These are phyloP conservation scores for Isoperla grammatica DNA, from an alignment of 2,888 invertebrate genomes.

Conservation along the genomic window DNA sequence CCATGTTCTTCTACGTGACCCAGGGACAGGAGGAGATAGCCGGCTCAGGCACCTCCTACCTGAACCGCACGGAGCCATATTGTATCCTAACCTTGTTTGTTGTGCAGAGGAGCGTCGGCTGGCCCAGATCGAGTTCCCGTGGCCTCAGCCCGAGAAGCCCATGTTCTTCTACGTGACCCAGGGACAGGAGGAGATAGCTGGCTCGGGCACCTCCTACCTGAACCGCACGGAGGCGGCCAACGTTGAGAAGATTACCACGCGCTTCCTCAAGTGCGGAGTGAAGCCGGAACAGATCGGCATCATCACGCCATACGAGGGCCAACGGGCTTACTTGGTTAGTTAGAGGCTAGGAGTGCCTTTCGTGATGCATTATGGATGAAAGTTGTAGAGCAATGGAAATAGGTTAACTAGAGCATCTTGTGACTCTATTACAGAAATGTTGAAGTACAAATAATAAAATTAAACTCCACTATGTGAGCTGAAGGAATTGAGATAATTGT, in stretches of 20 bases:
- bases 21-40: constrained; percentile 99
- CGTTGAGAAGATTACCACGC: constrained; percentile 95
- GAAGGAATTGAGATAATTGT: too few relatives aligned
- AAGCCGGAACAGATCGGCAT: constrained; percentile 98
- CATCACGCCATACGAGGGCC: constrained; percentile 98
- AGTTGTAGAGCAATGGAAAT: too few relatives aligned
- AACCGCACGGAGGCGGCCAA: constrained; percentile 98
- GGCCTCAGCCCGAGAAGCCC: constrained; percentile 94
- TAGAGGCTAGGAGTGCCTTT: too few relatives aligned
- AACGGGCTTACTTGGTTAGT: constrained; percentile 83
- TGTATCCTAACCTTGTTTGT: background rate
- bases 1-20: constrained; percentile 98
- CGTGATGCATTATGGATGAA: too few relatives aligned
- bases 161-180: constrained; percentile 99
- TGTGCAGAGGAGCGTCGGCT: constrained; percentile 77
- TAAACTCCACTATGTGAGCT: too few relatives aligned
- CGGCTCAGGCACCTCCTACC: constrained; percentile 95
- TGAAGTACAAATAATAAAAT: too few relatives aligned
- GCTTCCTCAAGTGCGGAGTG: constrained; percentile 90
- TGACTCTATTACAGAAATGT: too few relatives aligned
- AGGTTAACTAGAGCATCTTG: too few relatives aligned
- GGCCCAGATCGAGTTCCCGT: constrained; percentile 90
- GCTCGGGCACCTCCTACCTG: constrained; percentile 96
- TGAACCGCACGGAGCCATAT: constrained; percentile 85
- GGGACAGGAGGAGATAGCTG: constrained; percentile 98